Conservation (phyloP, 2,797 vertebrate species). For the Lagodon rhomboides region DNA sequence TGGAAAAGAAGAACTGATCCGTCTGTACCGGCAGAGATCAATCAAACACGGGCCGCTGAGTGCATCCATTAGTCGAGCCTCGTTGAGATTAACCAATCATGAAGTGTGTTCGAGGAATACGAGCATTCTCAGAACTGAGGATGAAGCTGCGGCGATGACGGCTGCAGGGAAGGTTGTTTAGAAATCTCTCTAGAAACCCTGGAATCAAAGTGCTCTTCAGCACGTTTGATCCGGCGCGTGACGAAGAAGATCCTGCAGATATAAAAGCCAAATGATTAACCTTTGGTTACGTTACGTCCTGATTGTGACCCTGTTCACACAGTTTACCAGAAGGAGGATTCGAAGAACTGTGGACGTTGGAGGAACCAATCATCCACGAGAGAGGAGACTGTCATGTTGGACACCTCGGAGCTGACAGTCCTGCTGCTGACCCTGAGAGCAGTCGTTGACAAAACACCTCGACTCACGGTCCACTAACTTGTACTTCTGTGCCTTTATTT, state of each 20-base stretch:
- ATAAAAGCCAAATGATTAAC: not conserved
- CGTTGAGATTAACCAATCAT: too few species aligned
- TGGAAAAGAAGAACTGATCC: too few species aligned
- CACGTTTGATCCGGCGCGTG: not conserved
- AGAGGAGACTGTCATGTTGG: not conserved
- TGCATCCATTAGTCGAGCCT: too few species aligned
- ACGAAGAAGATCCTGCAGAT: not conserved
- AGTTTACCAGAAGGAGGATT: not conserved
- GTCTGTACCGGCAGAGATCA: too few species aligned
- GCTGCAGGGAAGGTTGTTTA: not conserved
- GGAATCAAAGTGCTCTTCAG: not conserved
- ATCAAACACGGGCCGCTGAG: too few species aligned
- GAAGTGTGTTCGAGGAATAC: not conserved
- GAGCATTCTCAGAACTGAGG: not conserved
- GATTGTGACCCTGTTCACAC: not conserved
- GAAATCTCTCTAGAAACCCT: not conserved
- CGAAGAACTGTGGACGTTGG: not conserved
- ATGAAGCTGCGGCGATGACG: not conserved
- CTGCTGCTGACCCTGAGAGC: not conserved
- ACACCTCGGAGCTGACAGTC: not conserved
- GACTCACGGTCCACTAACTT: not conserved
- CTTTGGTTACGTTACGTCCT: not conserved
- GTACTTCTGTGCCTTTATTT: not conserved
- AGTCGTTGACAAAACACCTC: constrained; percentile 14
- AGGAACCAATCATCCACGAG: not conserved